Evolutionary conservation across 1,140 invertebrate genomes (phyloP).

Genomic region (Anoplolepis gracilipes): DNA sequence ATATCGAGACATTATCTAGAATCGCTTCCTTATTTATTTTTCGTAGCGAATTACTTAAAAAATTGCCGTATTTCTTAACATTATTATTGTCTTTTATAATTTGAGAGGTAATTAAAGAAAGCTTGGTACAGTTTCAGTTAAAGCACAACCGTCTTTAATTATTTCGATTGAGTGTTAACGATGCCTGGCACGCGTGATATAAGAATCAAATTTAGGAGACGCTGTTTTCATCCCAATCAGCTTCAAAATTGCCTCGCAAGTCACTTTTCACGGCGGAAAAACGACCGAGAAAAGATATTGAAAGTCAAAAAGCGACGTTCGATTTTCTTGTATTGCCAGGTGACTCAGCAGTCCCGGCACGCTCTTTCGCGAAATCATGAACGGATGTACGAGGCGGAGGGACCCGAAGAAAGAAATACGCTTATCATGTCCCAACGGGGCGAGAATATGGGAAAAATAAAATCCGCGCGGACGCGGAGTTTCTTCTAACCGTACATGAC

Average conservation of each 20-base stretch:
- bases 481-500: slow-evolving; percentile 48
- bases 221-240: slow-evolving; percentile 14
- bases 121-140: neutral
- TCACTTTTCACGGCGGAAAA: neutral
- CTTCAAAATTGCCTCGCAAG: slow-evolving; percentile 1
- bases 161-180: slow-evolving; percentile 5
- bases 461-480: slow-evolving; percentile 61
- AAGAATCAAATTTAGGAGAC: slow-evolving; percentile 32
- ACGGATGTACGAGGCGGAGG: slow-evolving; percentile 42
- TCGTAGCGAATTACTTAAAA: neutral
- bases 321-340: slow-evolving; percentile 70
- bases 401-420: slow-evolving; percentile 60
- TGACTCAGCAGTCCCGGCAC: slow-evolving; percentile 72
- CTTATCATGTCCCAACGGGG: slow-evolving; percentile 57
- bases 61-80: neutral
- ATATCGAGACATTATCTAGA: neutral
- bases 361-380: slow-evolving; percentile 67
- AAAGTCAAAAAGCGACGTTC: slow-evolving; percentile 61
- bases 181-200: slow-evolving; percentile 6
- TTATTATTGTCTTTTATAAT: neutral
- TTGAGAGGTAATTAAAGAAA: neutral
- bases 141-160: neutral
- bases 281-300: slow-evolving; percentile 41
- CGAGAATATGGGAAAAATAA: slow-evolving; percentile 62
- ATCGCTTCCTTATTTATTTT: neutral